phyloP scores from a whole-genome alignment of 2,797 vertebrate species.

The Acipenser oxyrinchus region DNA sequence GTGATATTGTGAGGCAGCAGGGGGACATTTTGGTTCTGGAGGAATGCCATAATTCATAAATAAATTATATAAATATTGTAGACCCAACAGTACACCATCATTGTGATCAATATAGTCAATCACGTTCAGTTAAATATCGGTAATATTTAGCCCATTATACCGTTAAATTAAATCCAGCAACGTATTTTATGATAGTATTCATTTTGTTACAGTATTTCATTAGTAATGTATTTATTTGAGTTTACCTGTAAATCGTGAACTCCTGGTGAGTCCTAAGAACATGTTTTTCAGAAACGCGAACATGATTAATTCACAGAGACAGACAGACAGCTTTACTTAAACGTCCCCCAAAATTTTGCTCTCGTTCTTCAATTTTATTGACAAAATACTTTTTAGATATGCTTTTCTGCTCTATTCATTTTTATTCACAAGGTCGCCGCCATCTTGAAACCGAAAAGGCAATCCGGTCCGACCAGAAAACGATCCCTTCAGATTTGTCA shows the following conservation, averaged over 20 bases:
- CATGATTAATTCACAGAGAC: background rate
- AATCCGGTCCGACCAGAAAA: background rate
- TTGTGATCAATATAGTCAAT: too few species aligned
- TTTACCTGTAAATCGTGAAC: background rate
- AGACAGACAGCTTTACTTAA: background rate
- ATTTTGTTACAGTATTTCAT: too few species aligned
- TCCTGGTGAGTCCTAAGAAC: background rate
- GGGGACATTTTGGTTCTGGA: background rate
- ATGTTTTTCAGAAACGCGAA: background rate
- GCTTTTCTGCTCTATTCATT: background rate
- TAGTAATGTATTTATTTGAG: too few species aligned
- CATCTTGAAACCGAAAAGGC: background rate
- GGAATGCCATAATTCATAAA: background rate
- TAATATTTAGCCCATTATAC: too few species aligned
- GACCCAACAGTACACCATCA: background rate
- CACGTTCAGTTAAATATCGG: too few species aligned
- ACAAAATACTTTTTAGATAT: background rate
- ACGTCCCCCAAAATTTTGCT: background rate
- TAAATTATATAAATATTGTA: background rate
- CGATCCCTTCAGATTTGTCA: background rate
- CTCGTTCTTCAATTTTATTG: background rate
- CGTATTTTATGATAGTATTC: too few species aligned
- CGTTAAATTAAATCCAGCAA: too few species aligned
- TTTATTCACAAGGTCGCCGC: background rate
- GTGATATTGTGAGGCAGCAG: background rate